A percentile compares a stretch with the other conserved stretches of the same genome.
Evolutionary conservation across 1,140 invertebrate genomes (phyloP).

Genomic region (Leptonema lineaticorne): DNA sequence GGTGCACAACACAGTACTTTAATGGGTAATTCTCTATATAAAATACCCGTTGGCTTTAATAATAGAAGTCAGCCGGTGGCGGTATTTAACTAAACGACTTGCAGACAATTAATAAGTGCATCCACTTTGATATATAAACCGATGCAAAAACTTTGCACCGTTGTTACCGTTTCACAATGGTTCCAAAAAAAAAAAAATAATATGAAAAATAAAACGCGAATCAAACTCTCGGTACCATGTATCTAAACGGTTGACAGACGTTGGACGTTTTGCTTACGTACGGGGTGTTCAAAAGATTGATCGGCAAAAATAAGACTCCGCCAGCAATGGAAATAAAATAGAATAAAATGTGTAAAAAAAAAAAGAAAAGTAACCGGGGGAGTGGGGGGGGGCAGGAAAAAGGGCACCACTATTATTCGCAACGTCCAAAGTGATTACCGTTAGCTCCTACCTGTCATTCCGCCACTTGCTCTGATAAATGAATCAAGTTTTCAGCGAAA

Average conservation of each 20-base stretch:
- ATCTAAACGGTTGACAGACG: background rate
- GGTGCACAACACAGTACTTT: conserved; percentile 25
- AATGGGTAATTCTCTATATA: conserved; percentile 37
- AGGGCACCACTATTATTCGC: conserved; percentile 11
- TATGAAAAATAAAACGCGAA: background rate
- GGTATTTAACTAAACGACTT: conserved; percentile 23
- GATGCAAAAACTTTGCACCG: conserved; percentile 5
- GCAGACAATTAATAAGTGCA: conserved; percentile 16
- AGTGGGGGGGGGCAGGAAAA: background rate
- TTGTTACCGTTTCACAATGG: background rate
- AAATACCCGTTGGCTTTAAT: conserved; percentile 36
- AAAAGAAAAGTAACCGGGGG: background rate
- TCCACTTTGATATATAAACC: background rate
- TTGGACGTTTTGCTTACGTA: background rate
- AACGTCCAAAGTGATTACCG: conserved; percentile 26
- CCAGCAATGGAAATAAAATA: too few relatives aligned
- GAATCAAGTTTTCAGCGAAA: conserved; percentile 31
- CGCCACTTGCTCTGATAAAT: conserved; percentile 24
- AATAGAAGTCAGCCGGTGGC: conserved; percentile 35
- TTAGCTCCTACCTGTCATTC: conserved; percentile 28
- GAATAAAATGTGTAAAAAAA: too few relatives aligned
- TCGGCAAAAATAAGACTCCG: too few relatives aligned
- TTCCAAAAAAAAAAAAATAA: background rate
- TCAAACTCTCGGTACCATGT: background rate
- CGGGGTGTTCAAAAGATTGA: too few relatives aligned